These are phyloP conservation scores for Schizotus pectinicornis DNA, from an alignment of 2,888 invertebrate species.

Conservation along the genomic window DNA sequence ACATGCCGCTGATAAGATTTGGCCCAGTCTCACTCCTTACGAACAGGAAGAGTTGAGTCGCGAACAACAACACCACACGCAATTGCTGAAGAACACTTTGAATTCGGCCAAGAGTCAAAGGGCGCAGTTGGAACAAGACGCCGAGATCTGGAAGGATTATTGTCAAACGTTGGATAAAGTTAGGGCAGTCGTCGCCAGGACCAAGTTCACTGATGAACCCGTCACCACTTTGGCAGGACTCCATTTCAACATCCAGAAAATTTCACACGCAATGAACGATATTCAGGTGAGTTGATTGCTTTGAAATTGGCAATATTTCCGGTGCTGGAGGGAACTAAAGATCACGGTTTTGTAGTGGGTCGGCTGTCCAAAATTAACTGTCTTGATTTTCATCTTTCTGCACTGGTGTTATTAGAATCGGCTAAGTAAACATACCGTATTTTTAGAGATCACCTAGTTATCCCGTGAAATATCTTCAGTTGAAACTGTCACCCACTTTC, in stretches of 20 bases:
- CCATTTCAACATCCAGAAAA: conserved; percentile 83
- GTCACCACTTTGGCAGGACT: conserved; percentile 80
- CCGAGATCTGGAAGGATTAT: conserved; percentile 87
- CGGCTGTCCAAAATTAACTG: too few relatives aligned
- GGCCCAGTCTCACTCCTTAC: conserved; percentile 80
- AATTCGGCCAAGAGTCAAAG: conserved; percentile 83
- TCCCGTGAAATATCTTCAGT: too few relatives aligned
- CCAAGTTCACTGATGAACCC: conserved; percentile 79
- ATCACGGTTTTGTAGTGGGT: neutral
- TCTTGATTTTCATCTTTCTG: too few relatives aligned
- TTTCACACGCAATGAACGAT: conserved; percentile 77
- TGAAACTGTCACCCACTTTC: too few relatives aligned
- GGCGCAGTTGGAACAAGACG: conserved; percentile 80
- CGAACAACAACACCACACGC: conserved; percentile 82
- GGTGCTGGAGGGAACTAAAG: neutral
- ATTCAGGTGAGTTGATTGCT: conserved; percentile 67
- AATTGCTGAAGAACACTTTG: conserved; percentile 79
- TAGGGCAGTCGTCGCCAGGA: conserved; percentile 74
- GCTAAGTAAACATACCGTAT: too few relatives aligned
- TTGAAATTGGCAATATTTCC: neutral
- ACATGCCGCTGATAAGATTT: conserved; percentile 84
- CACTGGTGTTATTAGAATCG: too few relatives aligned
- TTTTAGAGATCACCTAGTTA: too few relatives aligned
- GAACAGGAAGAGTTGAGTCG: conserved; percentile 85
- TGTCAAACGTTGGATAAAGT: conserved; percentile 79